Conservation (phyloP, 2,888 invertebrate genomes). For the Alentia gelatinosa region DNA sequence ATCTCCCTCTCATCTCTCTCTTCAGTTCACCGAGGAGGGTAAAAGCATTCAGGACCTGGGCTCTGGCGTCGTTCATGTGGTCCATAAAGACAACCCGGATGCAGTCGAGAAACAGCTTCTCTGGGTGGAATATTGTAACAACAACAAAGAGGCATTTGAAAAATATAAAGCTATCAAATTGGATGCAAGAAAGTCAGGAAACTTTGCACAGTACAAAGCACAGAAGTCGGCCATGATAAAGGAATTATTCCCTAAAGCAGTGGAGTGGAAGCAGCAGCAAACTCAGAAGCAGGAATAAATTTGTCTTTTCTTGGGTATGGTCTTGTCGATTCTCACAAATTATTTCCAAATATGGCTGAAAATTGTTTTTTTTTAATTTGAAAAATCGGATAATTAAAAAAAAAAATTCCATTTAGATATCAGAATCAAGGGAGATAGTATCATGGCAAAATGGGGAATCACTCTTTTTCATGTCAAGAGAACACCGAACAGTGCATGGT, state of each 20-base stretch:
- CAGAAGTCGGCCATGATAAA: background rate
- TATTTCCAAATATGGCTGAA: too few relatives aligned
- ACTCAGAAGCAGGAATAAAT: background rate
- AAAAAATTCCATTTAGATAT: too few relatives aligned
- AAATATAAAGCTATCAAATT: background rate
- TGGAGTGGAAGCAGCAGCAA: background rate
- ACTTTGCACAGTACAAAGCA: background rate
- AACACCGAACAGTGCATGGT: too few relatives aligned
- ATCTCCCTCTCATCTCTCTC: background rate
- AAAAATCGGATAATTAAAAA: too few relatives aligned
- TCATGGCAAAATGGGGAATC: too few relatives aligned
- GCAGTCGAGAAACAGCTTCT: background rate
- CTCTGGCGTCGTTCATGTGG: background rate
- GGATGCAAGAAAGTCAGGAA: background rate
- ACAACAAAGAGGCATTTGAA: background rate
- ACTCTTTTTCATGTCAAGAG: too few relatives aligned
- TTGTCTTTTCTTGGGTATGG: too few relatives aligned
- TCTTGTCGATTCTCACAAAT: too few relatives aligned
- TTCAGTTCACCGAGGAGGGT: background rate
- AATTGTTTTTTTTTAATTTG: too few relatives aligned
- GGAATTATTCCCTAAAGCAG: background rate
- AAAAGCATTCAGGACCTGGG: background rate
- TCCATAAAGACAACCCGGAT: background rate
- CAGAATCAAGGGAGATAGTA: too few relatives aligned
- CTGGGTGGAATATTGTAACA: background rate